Conservation (phyloP, 2,113 vertebrate species). For the Morphnarchus princeps region DNA sequence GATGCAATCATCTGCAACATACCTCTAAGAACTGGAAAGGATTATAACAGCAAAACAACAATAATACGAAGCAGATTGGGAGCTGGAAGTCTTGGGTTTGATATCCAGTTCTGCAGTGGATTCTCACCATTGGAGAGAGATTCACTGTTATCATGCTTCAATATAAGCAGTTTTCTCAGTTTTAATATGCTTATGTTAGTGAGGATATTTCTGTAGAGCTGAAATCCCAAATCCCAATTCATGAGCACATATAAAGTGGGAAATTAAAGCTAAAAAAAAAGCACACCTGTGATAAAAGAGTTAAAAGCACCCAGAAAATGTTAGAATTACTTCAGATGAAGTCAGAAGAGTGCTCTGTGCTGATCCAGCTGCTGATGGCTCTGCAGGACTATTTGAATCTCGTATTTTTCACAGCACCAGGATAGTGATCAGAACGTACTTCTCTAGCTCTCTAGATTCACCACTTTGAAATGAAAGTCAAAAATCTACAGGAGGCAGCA, state of each 20-base stretch:
- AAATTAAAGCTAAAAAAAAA: not conserved
- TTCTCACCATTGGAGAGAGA: not conserved
- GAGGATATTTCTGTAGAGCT: not conserved
- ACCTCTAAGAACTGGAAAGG: not conserved
- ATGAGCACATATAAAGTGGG: not conserved
- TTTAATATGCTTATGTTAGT: not conserved
- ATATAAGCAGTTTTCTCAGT: not conserved
- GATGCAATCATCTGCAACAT: conserved; percentile 31
- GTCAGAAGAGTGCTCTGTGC: conserved; percentile 16
- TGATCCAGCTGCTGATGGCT: conserved; percentile 46
- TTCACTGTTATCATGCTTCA: not conserved
- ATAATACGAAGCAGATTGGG: not conserved
- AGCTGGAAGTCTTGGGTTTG: not conserved
- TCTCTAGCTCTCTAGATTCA: conserved; percentile 35
- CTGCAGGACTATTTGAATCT: conserved; percentile 42
- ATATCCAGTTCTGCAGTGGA: not conserved
- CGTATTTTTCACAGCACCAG: conserved; percentile 17
- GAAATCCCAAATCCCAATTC: not conserved
- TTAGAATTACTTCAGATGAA: not conserved
- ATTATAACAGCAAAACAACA: conserved; percentile 3
- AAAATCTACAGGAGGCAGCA: conserved; percentile 51
- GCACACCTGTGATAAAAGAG: not conserved
- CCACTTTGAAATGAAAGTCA: conserved; percentile 46
- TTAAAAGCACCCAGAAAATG: conserved; percentile 34
- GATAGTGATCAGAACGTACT: conserved; percentile 43